phyloP scores from a whole-genome alignment of 1,140 invertebrate genomes.

The Teleogryllus occipitalis region DNA sequence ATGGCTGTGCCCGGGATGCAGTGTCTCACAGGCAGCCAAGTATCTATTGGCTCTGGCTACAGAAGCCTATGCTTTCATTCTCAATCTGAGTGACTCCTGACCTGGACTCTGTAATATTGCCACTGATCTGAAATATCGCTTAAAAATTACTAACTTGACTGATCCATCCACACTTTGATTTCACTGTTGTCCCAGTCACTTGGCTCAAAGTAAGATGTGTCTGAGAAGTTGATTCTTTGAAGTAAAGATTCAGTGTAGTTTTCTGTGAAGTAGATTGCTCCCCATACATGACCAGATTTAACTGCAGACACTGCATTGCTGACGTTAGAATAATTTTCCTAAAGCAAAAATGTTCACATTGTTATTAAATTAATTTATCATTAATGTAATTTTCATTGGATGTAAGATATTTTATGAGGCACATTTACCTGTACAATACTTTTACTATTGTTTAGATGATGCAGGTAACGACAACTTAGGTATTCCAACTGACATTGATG shows the following conservation, averaged over 20 bases:
- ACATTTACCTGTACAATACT: constrained; percentile 47
- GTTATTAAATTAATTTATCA: no score
- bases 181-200: constrained; percentile 33
- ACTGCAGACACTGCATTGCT: constrained; percentile 38
- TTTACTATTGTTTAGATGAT: constrained; percentile 52
- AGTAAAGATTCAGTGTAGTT: constrained; percentile 40
- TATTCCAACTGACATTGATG: constrained; percentile 54
- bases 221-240: constrained; percentile 34
- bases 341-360: constrained; percentile 21
- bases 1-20: no score
- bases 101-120: no score
- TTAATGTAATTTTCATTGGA: no score
- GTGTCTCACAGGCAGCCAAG: no score
- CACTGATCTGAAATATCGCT: not conserved
- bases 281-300: constrained; percentile 31
- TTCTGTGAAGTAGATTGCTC: not conserved
- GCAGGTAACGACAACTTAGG: constrained; percentile 68
- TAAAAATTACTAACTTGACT: constrained; percentile 40
- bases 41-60: no score
- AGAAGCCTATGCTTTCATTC: no score
- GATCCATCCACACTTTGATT: constrained; percentile 41
- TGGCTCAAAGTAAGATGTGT: constrained; percentile 41
- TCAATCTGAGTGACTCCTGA: no score
- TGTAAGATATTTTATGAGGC: no score
- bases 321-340: constrained; percentile 27